These are phyloP conservation scores for Porites australiensis DNA, from an alignment of 64 coral and sea anemone genomes.

Conservation along the genomic window DNA sequence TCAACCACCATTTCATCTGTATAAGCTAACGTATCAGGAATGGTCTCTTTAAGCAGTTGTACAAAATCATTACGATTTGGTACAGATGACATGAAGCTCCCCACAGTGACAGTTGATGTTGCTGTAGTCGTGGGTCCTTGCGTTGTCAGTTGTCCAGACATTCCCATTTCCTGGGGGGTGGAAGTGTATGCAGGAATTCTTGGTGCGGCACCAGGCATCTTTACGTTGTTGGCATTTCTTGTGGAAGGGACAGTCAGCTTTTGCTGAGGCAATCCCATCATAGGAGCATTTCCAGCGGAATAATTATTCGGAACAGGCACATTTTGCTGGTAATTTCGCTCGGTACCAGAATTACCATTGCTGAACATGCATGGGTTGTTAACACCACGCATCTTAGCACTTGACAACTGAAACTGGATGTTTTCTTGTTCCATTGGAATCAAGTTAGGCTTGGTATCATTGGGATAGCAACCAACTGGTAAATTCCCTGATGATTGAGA, in stretches of 20 bases:
- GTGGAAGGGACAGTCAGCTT: neutral
- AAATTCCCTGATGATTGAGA: neutral
- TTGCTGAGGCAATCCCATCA: neutral
- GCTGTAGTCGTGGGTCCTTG: neutral
- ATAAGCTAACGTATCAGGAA: neutral
- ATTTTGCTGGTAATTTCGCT: neutral
- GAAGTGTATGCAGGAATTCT: neutral
- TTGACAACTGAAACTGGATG: neutral
- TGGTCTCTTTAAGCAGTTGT: neutral
- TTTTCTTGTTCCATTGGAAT: neutral
- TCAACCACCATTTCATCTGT: conserved; percentile 7
- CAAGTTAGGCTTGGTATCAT: conserved; percentile 5
- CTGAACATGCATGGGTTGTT: conserved; percentile 44
- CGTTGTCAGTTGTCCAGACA: neutral
- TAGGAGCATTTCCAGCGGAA: neutral
- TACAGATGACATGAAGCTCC: neutral
- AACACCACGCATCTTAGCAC: neutral
- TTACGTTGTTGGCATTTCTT: neutral
- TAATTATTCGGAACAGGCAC: neutral
- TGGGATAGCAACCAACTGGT: neutral
- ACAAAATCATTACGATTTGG: neutral
- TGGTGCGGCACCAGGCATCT: neutral
- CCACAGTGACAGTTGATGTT: neutral
- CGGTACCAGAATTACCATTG: neutral
- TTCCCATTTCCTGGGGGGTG: neutral